These are phyloP conservation scores for Nomada flava DNA, from an alignment of 2,888 invertebrate genomes.

Conservation along the genomic window DNA sequence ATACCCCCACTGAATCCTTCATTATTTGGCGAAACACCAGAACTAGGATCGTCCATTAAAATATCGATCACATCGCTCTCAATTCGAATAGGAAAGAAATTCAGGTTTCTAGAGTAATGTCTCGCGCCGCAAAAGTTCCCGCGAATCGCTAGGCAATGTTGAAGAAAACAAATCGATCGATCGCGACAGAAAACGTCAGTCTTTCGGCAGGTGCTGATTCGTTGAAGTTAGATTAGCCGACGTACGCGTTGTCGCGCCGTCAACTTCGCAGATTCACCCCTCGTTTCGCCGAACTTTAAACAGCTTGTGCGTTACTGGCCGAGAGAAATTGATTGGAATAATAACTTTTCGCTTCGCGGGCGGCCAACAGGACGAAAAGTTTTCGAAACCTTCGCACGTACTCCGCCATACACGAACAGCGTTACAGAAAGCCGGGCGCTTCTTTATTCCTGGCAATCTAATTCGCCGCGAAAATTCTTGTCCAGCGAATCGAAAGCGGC, in stretches of 20 bases:
- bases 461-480: slow-evolving; percentile 32
- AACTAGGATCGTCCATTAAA: too few relatives aligned
- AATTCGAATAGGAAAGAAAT: too few relatives aligned
- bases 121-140: background rate
- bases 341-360: slow-evolving; percentile 60
- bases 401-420: slow-evolving; percentile 29
- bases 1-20: too few relatives aligned
- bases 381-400: slow-evolving; percentile 62
- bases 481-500: background rate
- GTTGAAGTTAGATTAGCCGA: slow-evolving; percentile 44
- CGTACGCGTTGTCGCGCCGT: slow-evolving; percentile 38
- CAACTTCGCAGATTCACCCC: slow-evolving; percentile 58
- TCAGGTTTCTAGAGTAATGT: background rate
- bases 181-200: background rate
- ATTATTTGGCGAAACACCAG: too few relatives aligned
- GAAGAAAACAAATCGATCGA: background rate
- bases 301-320: slow-evolving; percentile 59
- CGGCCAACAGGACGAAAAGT: slow-evolving; percentile 51
- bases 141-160: background rate
- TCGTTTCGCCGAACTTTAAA: slow-evolving; percentile 63
- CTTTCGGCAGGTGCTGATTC: slow-evolving; percentile 28
- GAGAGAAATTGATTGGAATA: slow-evolving; percentile 69
- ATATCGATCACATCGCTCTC: too few relatives aligned
- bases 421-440: slow-evolving; percentile 36
- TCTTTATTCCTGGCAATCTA: slow-evolving; percentile 43